Evolutionary conservation across 2,797 vertebrate species (phyloP), one percentile per base, ranked within the genome.

Genomic region (Buphagus erythrorhynchus): DNA sequence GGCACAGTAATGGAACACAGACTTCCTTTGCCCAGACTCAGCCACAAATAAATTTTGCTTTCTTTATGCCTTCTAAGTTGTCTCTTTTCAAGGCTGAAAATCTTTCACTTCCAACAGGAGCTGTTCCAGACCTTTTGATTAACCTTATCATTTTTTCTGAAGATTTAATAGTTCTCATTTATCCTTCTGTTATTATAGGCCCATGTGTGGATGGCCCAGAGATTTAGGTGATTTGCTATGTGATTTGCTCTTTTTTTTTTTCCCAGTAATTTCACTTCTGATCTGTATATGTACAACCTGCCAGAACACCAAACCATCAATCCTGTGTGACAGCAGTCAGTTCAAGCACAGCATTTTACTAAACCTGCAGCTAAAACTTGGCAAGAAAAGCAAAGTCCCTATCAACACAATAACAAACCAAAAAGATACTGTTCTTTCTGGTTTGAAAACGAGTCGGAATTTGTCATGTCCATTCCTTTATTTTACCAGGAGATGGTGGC

Each of bases 401-500:
- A 25, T 29, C n/a, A 46, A 40, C 5, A 43, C 4, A 59, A 36
- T 17, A 66, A 13, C 16, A 83, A 74, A 5, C 11, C 35, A 72
- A 51, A 87, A 89, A 72, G 4, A 10, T 43, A 17, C 5, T 67
- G 6, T 21, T 71, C 17, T 31, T 67, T 79, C 29, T 42, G 16
- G 7, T 51, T 95, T 88, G 65, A 68, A 88, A 77, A 86, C 11
- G 4, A 86, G 22, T 51, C 36, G 51, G 18, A 77, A 72, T 49
- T 66, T 88, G 10, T 42, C 35, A n/a, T 15, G 73, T 86, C 54
- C 19, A 72, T 96, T 96, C 38, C 86, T 94, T 88, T 62, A 65
- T 83, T 90, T 94, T 94, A 76, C 92, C 95, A 96, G 94, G 68
- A 95, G 88, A 90, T 96, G 92, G 93, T 94, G 95, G 76, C 95